A percentile compares a stretch with the other conserved stretches of the same genome.
phyloP scores from a whole-genome alignment of 2,113 vertebrate genomes.

The Danio rerio region GRCz12tu NC_133181.1:6039501-6040000 shows the following conservation, averaged over 20 bases:
- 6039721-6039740: neutral
- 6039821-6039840: no score
- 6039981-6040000: no score
- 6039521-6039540: conserved; percentile 3
- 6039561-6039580: conserved; percentile 22
- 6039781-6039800: neutral
- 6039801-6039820: neutral
- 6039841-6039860: no score
- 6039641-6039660: conserved; percentile 14
- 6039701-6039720: conserved; percentile 1
- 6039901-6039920: no score
- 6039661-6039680: neutral
- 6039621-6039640: conserved; percentile 18
- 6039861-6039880: no score
- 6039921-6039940: no score
- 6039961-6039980: no score
- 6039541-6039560: conserved; percentile 17
- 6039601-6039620: conserved; percentile 4
- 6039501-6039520: conserved; percentile 8
- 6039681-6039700: neutral
- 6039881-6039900: no score
- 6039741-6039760: neutral
- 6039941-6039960: no score
- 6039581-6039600: neutral
- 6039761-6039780: neutral